Conservation (phyloP, 2,797 vertebrate genomes). For the Malacoctenus gilli region DNA sequence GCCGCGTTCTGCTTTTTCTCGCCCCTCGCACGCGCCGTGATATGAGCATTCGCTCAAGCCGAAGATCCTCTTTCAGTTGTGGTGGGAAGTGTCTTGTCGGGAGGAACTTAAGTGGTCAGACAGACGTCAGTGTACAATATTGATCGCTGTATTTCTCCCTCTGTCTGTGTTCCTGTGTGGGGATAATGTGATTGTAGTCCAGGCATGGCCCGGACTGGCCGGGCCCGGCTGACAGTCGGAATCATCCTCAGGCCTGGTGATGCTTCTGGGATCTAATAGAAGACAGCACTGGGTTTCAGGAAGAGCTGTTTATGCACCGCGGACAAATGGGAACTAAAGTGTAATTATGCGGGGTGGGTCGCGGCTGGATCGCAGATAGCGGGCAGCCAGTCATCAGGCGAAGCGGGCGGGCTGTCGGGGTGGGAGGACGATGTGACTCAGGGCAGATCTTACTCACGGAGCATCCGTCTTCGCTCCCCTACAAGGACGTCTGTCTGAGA, state of each 20-base stretch:
- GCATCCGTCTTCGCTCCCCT: slow-evolving; percentile 78
- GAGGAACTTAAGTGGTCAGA: slow-evolving; percentile 72
- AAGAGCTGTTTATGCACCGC: slow-evolving; percentile 69
- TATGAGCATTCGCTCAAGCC: slow-evolving; percentile 48
- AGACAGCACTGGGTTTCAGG: slow-evolving; percentile 71
- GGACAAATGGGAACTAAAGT: slow-evolving; percentile 72
- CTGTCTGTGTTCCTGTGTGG: slow-evolving; percentile 70
- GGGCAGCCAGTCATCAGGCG: slow-evolving; percentile 49
- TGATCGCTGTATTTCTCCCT: slow-evolving; percentile 73
- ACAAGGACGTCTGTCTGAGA: slow-evolving; percentile 80
- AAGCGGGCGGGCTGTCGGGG: slow-evolving; percentile 39
- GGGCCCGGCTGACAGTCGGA: slow-evolving; percentile 66
- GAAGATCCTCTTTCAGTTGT: slow-evolving; percentile 68
- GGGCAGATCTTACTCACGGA: slow-evolving; percentile 62
- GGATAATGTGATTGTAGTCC: slow-evolving; percentile 77
- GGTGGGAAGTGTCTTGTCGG: slow-evolving; percentile 70
- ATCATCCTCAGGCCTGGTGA: slow-evolving; percentile 69
- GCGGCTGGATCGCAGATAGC: slow-evolving; percentile 30
- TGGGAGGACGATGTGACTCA: slow-evolving; percentile 73
- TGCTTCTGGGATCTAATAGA: slow-evolving; percentile 80
- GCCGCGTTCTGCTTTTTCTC: slow-evolving; percentile 19
- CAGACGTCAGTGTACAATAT: slow-evolving; percentile 73
- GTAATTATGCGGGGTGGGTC: slow-evolving; percentile 51
- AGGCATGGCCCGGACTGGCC: slow-evolving; percentile 64
- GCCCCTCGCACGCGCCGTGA: slow-evolving; percentile 19